Base-by-base conservation (phyloP, 2,797 vertebrate genomes). In the Morus bassanus region DNA sequence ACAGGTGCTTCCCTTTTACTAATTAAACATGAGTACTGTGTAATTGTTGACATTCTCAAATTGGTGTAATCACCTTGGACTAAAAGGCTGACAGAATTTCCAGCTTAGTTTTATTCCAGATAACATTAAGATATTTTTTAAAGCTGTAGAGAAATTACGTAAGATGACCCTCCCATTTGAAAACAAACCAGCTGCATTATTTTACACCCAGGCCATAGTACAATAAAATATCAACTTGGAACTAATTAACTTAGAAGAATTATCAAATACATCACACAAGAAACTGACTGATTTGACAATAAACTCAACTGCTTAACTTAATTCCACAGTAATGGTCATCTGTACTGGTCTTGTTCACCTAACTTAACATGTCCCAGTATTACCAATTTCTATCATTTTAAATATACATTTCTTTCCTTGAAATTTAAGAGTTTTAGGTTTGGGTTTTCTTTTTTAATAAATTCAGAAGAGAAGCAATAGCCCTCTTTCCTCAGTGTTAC, bases 1-100 rank as follows among this genome's bases (percentile, higher is more conserved):
- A 96, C 98, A 98, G 98, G 97, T 98, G 98, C 74, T 98, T 98
- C 98, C 98, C 97, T 97, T 98, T 95, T 82, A 63, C 96, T 98
- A 97, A 98, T 98, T 98, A 98, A 97, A 96, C 73, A 92, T 14
- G 81, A 97, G 92, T 61, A 63, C 61, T 94, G 84, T 61, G 54
- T 64, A 97, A 96, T 89, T 98, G 91, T 92, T 96, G 94, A 65
- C 93, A 61, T 77, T 94, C 92, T 96, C 75, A 84, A 95, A 96
- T 60, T 78, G 88, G 79, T 89, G 82, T 87, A 97, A 97, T 97
- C 93, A 88, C 46, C 84, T 94, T 85, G 95, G 96, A 85, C 89
- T 94, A 69, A 82, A 77, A 2, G 57, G 67, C 53, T 75, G 75
- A 93, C 82, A 96, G 54, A 93, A 94, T 89, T 93, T 96, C 95